phyloP scores from a whole-genome alignment of 2,888 invertebrate genomes.

The Brenthis daphne region DNA sequence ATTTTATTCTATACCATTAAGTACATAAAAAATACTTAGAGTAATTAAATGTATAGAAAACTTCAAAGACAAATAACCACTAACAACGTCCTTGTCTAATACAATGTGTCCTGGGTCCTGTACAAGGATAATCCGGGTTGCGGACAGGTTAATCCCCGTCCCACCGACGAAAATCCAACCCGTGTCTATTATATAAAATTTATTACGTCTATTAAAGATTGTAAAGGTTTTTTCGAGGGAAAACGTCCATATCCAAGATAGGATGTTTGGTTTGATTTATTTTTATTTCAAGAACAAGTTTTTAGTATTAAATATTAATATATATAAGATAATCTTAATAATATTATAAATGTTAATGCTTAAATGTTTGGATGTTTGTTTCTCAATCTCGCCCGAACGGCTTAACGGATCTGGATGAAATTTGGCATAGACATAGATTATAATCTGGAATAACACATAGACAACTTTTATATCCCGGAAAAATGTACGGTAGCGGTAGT shows the following conservation, averaged over 20 bases:
- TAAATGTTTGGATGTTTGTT: no score
- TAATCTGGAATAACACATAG: no score
- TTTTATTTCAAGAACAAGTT: background rate
- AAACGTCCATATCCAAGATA: slow-evolving; percentile 15
- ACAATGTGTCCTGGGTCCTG: slow-evolving; percentile 37
- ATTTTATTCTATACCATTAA: no score
- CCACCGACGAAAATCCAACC: slow-evolving; percentile 45
- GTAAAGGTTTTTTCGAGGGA: slow-evolving; percentile 40
- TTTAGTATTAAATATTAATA: no score
- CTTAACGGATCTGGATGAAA: no score
- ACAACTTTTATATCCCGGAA: no score
- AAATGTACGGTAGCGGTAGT: no score
- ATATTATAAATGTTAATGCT: no score
- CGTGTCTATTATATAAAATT: slow-evolving; percentile 44
- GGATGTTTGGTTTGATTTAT: slow-evolving; percentile 7
- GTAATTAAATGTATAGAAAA: slow-evolving; percentile 9
- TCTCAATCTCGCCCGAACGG: no score
- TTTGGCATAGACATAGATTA: no score
- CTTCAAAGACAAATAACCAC: slow-evolving; percentile 28
- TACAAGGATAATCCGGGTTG: slow-evolving; percentile 51
- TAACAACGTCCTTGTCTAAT: slow-evolving; percentile 49
- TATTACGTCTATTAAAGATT: slow-evolving; percentile 45
- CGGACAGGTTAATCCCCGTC: slow-evolving; percentile 61
- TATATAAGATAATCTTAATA: no score
- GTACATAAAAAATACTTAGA: no score